These are phyloP conservation scores for Rostratula benghalensis DNA, from an alignment of 2,113 vertebrate genomes.

Conservation along the genomic window DNA sequence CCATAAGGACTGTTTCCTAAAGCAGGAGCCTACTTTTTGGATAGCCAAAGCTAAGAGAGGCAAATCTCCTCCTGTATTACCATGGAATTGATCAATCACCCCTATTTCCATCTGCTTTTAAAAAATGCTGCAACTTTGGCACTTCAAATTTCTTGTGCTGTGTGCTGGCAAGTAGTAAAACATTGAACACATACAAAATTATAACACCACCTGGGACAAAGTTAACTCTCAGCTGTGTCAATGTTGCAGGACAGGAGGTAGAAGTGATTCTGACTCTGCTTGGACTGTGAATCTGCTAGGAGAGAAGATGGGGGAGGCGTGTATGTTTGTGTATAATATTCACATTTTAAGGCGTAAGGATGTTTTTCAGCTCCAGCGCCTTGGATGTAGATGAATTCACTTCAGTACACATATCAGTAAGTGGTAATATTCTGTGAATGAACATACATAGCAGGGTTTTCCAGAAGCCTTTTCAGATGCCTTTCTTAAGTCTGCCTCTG, in stretches of 20 bases:
- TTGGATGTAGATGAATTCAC: not conserved
- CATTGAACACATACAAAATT: not conserved
- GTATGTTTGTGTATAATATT: not conserved
- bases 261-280: not conserved
- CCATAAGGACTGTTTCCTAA: not conserved
- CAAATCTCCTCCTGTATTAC: not conserved
- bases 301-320: not conserved
- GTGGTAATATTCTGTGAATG: not conserved
- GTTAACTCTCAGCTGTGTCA: not conserved
- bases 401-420: not conserved
- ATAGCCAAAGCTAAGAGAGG: not conserved
- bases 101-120: not conserved
- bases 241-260: not conserved
- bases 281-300: not conserved
- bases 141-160: not conserved
- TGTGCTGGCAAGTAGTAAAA: not conserved
- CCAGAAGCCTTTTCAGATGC: not conserved
- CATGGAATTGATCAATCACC: not conserved
- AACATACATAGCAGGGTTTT: not conserved
- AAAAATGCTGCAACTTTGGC: not conserved
- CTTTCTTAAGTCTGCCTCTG: not conserved
- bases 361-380: conserved; percentile 3
- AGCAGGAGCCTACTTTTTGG: not conserved
- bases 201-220: not conserved
- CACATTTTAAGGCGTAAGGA: not conserved